Evolutionary conservation across 2,888 invertebrate species (phyloP).

Genomic region (Sinotaia quadrata): DNA sequence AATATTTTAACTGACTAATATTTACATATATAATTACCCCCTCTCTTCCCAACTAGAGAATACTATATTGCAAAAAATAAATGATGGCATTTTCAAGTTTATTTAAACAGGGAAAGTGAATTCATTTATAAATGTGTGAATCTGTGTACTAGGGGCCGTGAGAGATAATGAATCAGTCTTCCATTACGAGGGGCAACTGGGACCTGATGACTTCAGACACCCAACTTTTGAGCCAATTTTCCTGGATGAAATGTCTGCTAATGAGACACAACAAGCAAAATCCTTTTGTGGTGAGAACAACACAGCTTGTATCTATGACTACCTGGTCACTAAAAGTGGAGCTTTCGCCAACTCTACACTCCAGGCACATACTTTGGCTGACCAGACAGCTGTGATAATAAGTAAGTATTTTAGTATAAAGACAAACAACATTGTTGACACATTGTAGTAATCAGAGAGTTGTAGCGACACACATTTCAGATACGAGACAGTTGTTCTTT

Average conservation of each 20-base stretch:
- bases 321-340: constrained; percentile 31
- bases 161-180: constrained; percentile 32
- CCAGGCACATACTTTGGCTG: neutral
- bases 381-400: neutral
- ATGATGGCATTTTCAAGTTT: too few relatives aligned
- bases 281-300: constrained; percentile 37
- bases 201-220: constrained; percentile 24
- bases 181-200: constrained; percentile 26
- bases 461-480: too few relatives aligned
- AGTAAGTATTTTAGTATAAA: too few relatives aligned
- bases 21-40: too few relatives aligned
- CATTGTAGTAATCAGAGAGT: too few relatives aligned
- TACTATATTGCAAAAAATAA: too few relatives aligned
- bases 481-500: neutral
- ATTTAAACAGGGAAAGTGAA: too few relatives aligned
- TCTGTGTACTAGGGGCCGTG: constrained; percentile 40
- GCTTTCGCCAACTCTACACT: constrained; percentile 33
- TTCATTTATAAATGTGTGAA: too few relatives aligned
- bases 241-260: constrained; percentile 32
- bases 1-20: too few relatives aligned
- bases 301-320: constrained; percentile 46
- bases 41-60: too few relatives aligned
- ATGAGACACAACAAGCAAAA: constrained; percentile 16
- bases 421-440: too few relatives aligned
- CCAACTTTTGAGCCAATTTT: constrained; percentile 37